A percentile compares a stretch with the other conserved stretches of the same genome.
phyloP scores from a whole-genome alignment of 2,797 vertebrate genomes.

The Allobates femoralis region DNA sequence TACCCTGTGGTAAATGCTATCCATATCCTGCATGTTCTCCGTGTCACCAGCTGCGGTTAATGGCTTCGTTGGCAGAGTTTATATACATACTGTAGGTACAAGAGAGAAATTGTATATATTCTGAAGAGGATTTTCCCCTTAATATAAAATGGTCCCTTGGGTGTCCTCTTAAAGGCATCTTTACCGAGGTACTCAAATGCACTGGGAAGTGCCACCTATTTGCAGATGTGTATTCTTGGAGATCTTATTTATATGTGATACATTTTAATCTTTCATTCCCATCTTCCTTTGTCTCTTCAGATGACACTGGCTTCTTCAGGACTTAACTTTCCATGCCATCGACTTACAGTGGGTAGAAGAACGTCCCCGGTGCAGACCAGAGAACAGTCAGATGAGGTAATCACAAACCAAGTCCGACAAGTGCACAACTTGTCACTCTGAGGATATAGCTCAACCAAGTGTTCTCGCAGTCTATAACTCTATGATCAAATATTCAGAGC shows the following conservation, averaged over 20 bases:
- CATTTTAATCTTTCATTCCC: not conserved
- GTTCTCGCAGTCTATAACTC: no score
- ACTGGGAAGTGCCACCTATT: no score
- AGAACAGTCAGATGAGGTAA: conserved; percentile 94
- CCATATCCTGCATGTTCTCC: not conserved
- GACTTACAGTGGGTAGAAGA: conserved; percentile 93
- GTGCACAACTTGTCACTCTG: not conserved
- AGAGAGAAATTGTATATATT: no score
- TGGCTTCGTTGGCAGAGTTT: not conserved
- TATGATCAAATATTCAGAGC: no score
- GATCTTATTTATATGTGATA: not conserved
- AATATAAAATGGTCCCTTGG: no score
- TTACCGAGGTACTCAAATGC: no score
- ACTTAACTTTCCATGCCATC: conserved; percentile 94
- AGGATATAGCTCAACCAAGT: not conserved
- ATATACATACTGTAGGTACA: not conserved
- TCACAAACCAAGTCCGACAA: not conserved
- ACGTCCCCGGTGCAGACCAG: conserved; percentile 87
- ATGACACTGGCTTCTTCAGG: conserved; percentile 93
- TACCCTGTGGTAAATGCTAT: not conserved
- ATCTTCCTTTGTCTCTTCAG: conserved; percentile 69
- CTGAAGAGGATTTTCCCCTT: no score
- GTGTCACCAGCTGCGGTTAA: not conserved
- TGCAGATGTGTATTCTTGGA: no score
- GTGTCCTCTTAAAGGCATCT: no score